Percentiles rank a stretch among this genome's conserved stretches.
phyloP scores from a whole-genome alignment of 1,140 invertebrate genomes.

The Metopolophium dirhodum region DNA sequence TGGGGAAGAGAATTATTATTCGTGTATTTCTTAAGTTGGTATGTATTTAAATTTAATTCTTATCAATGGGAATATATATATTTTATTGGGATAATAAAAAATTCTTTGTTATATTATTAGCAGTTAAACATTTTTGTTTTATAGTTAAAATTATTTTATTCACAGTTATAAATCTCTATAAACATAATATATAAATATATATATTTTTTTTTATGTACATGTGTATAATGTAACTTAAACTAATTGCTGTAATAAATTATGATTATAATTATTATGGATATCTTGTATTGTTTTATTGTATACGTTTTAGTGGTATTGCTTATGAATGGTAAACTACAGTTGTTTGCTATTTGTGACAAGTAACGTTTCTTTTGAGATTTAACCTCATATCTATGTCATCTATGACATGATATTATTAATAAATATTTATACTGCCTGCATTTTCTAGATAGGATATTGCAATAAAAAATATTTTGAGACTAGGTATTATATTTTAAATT shows the following conservation, averaged over 20 bases:
- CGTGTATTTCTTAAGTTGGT: constrained; percentile 31
- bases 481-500: too few relatives aligned
- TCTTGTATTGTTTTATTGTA: not conserved
- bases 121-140: constrained; percentile 56
- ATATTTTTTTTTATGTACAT: constrained; percentile 22
- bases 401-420: too few relatives aligned
- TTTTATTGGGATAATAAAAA: constrained; percentile 46
- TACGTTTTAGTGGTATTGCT: not conserved
- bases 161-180: constrained; percentile 55
- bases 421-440: too few relatives aligned
- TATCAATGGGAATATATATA: constrained; percentile 44
- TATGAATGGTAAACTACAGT: not conserved
- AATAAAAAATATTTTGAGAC: too few relatives aligned
- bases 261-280: constrained; percentile 21
- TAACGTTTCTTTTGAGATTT: not conserved
- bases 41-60: constrained; percentile 49
- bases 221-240: constrained; percentile 47
- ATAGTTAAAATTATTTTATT: constrained; percentile 57
- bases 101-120: constrained; percentile 55
- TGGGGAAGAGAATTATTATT: not conserved
- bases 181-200: constrained; percentile 36
- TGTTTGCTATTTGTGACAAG: not conserved
- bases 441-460: too few relatives aligned
- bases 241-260: constrained; percentile 26
- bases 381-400: not conserved